These are phyloP conservation scores for Leucophenga montana DNA, from an alignment of 2,888 invertebrate genomes.

Conservation along the genomic window DNA sequence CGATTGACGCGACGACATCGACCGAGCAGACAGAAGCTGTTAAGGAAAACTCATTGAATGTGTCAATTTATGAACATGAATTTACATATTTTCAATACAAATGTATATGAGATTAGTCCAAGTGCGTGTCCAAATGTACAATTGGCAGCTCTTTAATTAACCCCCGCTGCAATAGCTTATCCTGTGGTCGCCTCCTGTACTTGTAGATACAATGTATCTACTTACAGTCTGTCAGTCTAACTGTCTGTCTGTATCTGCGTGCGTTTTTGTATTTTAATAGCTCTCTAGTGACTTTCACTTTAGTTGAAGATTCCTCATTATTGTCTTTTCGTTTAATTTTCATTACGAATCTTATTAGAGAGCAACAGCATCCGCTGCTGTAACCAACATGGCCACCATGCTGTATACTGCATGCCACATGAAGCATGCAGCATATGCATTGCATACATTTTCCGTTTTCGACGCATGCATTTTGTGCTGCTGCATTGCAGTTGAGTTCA, in stretches of 20 bases:
- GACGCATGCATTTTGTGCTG: background rate
- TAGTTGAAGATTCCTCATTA: slow-evolving; percentile 22
- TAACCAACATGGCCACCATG: background rate
- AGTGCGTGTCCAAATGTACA: slow-evolving; percentile 21
- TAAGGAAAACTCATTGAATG: slow-evolving; percentile 12
- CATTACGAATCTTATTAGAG: slow-evolving; percentile 16
- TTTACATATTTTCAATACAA: slow-evolving; percentile 47
- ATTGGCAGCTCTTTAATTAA: slow-evolving; percentile 58
- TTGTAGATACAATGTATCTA: background rate
- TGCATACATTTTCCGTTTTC: slow-evolving; percentile 2
- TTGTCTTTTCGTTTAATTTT: slow-evolving; percentile 11
- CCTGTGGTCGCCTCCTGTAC: background rate
- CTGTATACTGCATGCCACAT: too few relatives aligned
- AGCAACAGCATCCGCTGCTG: background rate
- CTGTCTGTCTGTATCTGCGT: background rate
- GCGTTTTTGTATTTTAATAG: slow-evolving; percentile 7
- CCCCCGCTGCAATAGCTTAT: slow-evolving; percentile 32
- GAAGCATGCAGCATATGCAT: slow-evolving; percentile 10
- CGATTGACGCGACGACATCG: slow-evolving; percentile 48
- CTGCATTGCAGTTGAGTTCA: background rate
- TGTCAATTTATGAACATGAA: slow-evolving; percentile 31
- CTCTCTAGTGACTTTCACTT: slow-evolving; percentile 23
- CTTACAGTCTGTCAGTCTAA: background rate
- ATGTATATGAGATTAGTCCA: slow-evolving; percentile 39
- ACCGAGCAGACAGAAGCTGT: background rate